Conservation (phyloP, 1,140 invertebrate species). For the silkworm (Bombyx mori) region DNA sequence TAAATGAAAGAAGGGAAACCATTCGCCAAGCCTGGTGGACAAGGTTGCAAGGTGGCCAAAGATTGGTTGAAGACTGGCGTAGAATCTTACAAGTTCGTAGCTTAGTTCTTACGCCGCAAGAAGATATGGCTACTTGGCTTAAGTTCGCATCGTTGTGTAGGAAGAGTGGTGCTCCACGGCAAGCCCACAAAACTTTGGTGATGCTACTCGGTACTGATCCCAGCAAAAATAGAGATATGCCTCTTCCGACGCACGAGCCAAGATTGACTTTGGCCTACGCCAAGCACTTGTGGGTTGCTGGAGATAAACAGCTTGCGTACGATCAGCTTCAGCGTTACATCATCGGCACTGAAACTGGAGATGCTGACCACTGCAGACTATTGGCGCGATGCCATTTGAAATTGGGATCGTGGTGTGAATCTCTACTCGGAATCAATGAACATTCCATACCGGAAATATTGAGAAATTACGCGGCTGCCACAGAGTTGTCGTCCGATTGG, state of each 20-base stretch:
- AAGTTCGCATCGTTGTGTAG: constrained; percentile 98
- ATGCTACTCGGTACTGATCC: constrained; percentile 90
- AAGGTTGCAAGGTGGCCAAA: constrained; percentile 93
- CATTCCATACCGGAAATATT: constrained; percentile 87
- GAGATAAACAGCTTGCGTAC: constrained; percentile 83
- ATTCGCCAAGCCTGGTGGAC: constrained; percentile 97
- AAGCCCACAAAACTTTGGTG: constrained; percentile 93
- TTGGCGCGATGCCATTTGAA: constrained; percentile 91
- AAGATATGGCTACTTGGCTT: constrained; percentile 96
- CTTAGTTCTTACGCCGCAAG: constrained; percentile 91
- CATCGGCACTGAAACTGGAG: constrained; percentile 76
- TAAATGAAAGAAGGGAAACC: constrained; percentile 86
- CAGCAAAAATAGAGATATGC: constrained; percentile 74
- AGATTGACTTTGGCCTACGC: constrained; percentile 94
- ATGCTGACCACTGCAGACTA: constrained; percentile 77
- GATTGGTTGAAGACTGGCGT: constrained; percentile 98
- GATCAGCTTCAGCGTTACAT: constrained; percentile 85
- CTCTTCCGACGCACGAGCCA: constrained; percentile 81
- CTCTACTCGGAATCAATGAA: constrained; percentile 85
- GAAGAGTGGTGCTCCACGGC: constrained; percentile 88
- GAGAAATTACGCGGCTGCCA: constrained; percentile 89
- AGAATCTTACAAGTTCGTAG: constrained; percentile 95
- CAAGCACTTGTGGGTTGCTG: constrained; percentile 93
- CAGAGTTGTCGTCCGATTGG: constrained; percentile 89
- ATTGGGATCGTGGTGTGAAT: constrained; percentile 92